A percentile compares a stretch with the other conserved stretches of the same genome.
phyloP scores from a whole-genome alignment of 23 tunicate species.

The Diplosoma virens region DNA sequence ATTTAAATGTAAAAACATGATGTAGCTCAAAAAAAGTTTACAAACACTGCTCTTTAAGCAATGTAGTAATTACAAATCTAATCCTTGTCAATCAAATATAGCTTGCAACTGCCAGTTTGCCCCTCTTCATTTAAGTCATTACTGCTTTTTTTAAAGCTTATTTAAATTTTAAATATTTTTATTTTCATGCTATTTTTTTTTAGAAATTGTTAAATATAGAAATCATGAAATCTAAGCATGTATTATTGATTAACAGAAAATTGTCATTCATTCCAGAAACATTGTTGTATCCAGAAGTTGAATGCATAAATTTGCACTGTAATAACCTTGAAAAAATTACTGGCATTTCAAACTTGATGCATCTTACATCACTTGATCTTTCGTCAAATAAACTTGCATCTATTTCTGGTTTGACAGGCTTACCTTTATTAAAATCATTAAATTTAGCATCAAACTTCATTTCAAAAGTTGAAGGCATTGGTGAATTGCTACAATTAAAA shows the following conservation, averaged over 20 bases:
- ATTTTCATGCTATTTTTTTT: too few relatives aligned
- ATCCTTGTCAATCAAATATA: too few relatives aligned
- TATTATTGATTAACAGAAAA: neutral
- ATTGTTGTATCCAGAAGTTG: neutral
- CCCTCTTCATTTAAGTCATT: too few relatives aligned
- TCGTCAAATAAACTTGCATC: constrained; percentile 15
- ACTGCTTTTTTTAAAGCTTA: too few relatives aligned
- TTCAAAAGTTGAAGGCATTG: neutral
- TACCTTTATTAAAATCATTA: neutral
- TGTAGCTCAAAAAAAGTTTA: too few relatives aligned
- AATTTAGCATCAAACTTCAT: constrained; percentile 18
- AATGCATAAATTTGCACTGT: constrained; percentile 16
- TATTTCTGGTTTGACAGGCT: constrained; percentile 2
- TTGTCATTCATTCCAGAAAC: neutral
- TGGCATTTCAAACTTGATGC: neutral
- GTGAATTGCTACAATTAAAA: neutral
- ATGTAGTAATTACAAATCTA: too few relatives aligned
- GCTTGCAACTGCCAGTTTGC: too few relatives aligned
- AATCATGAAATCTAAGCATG: too few relatives aligned
- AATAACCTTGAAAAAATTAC: constrained; percentile 2
- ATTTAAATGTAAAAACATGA: too few relatives aligned
- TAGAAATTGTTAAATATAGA: too few relatives aligned
- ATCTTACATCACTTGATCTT: constrained; percentile 3
- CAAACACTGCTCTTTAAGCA: too few relatives aligned
- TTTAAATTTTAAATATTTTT: too few relatives aligned